Evolutionary conservation across 1,140 invertebrate genomes (phyloP), one percentile per base, ranked within the genome.

Genomic region (Leptinotarsa defecta): DNA sequence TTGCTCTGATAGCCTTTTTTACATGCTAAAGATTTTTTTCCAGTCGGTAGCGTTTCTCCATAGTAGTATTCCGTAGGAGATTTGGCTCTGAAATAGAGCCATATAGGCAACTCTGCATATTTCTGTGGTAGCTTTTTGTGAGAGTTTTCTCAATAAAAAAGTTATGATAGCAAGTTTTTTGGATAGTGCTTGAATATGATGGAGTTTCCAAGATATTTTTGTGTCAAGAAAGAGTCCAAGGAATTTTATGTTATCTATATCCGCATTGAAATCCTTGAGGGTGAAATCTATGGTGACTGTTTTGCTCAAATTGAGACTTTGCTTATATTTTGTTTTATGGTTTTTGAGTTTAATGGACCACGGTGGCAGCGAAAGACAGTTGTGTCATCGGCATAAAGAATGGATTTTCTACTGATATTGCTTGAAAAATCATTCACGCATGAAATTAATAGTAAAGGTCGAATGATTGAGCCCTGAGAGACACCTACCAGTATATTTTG

Each of bases 241-340:
- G 63, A 65, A 24, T 65, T 65, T 65, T 65, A 65, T 65, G 63
- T 65, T 65, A n/a, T 65, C 24, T 22, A 65, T 65, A 65, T 65
- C 63, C 20, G 20, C 24, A 65, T 11, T 65, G 24, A 65, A 64
- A 22, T 64, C 19, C 63, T 4, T 4, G 3, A 64, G 63, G 63
- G 19, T 64, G 63, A 64, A 65, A 65, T 22, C 19, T 20, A 65
- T 13, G 2, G 63, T 65, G 20, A 65, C 19, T 27, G 13, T 20
- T 52, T 52, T 52, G 49, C 49, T 17, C 1, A 52, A n/a, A 17
- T 52, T 15, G 13, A 52, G 13, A 52, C 49, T 15, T 20, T 1
- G 19, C 19, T 65, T 65, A 65, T 24, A 27, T 65, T 65, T 65
- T 24, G 63, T 13, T 65, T 27, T 65, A 22, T 65, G 6, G 63